phyloP scores from a whole-genome alignment of 2,113 vertebrate species.

The Lampris incognitus region DNA sequence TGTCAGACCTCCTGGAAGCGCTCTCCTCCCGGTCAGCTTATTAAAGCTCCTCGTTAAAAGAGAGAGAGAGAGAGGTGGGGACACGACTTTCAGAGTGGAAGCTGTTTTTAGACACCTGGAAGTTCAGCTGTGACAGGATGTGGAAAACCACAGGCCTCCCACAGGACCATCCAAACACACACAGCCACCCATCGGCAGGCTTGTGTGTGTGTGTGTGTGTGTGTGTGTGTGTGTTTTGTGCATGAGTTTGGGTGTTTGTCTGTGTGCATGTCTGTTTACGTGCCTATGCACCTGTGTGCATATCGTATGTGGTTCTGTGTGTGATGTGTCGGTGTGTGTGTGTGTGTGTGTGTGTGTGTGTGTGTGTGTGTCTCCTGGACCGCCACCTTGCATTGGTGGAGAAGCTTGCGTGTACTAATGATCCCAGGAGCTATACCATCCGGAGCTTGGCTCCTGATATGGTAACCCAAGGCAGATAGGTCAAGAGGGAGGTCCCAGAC shows the following conservation, averaged over 20 bases:
- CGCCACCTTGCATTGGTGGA: too few species aligned
- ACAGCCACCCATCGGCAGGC: conserved; percentile 17
- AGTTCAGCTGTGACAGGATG: conserved; percentile 81
- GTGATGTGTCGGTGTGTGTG: background rate
- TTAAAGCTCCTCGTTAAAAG: background rate
- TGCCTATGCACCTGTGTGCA: background rate
- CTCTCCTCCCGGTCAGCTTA: too few species aligned
- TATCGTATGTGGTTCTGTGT: background rate
- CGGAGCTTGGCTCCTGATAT: too few species aligned
- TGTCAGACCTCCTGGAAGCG: too few species aligned
- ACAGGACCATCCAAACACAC: conserved; percentile 31
- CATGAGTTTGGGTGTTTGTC: background rate
- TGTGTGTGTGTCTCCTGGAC: background rate
- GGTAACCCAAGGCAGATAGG: too few species aligned
- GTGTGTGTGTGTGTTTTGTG: background rate
- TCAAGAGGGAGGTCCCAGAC: too few species aligned
- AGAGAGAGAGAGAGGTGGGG: conserved; percentile 14
- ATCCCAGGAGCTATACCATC: too few species aligned
- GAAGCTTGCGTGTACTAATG: too few species aligned
- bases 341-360: background rate
- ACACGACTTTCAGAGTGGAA: background rate
- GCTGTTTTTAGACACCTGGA: conserved; percentile 83
- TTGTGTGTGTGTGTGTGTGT: conserved; percentile 22
- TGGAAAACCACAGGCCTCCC: conserved; percentile 86
- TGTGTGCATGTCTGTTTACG: background rate